These are phyloP conservation scores for Limosa lapponica DNA, from an alignment of 2,797 vertebrate species.

Conservation along the genomic window DNA sequence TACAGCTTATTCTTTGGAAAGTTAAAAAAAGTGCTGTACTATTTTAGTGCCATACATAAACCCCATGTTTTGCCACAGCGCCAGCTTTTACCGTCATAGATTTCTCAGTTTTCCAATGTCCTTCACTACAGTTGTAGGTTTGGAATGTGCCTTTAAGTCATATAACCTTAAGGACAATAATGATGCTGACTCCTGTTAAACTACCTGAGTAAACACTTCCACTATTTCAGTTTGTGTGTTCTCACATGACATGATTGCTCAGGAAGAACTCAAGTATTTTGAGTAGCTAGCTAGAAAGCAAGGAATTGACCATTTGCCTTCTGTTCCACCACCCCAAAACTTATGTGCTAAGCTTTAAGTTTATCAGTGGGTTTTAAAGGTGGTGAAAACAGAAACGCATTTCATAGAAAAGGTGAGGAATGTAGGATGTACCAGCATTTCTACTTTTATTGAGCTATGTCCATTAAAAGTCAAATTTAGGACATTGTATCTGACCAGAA, in stretches of 20 bases:
- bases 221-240: not conserved
- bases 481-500: not conserved
- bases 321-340: accelerated
- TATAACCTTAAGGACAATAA: not conserved
- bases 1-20: not conserved
- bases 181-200: not conserved
- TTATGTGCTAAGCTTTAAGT: not conserved
- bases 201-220: not conserved
- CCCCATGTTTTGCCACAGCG: not conserved
- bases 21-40: not conserved
- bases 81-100: not conserved
- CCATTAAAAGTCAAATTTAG: not conserved
- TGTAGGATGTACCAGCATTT: not conserved
- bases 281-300: not conserved
- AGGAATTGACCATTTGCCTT: not conserved
- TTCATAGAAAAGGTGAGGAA: not conserved
- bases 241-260: not conserved
- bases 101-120: not conserved
- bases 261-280: not conserved
- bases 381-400: not conserved
- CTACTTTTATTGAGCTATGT: not conserved
- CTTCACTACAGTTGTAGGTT: not conserved
- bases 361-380: not conserved
- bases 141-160: not conserved
- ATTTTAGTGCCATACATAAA: not conserved